Evolutionary conservation across 2,888 invertebrate genomes (phyloP), one percentile per base, ranked within the genome.

Genomic region (Drosophila yooni): DNA sequence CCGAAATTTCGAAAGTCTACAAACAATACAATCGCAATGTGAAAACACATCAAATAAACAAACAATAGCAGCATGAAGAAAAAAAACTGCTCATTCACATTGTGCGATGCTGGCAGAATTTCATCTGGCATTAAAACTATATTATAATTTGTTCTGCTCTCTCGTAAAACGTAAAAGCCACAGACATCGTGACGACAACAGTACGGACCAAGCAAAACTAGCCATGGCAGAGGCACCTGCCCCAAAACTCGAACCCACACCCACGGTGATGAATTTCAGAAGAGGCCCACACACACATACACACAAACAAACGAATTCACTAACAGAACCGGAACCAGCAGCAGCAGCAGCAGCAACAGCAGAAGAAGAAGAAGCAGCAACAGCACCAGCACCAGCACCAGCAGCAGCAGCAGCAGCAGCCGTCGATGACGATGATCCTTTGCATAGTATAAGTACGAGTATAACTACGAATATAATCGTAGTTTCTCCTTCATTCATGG

Each of bases 401-500:
- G 70, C 18, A 43, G 61, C 52, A 21, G 21, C 21, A 21, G 48
- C 18, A 40, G 33, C 71, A 70, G 70, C 18, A 43, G 61, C 52
- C 34, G 65, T 77, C 72, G 82, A 89, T 88, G 85, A 86, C 85
- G 85, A 74, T 76, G 76, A 74, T 86, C 76, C 73, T 70, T 72
- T 81, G 61, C 74, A 76, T 74, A 83, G 84, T 81, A 73, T 82
- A 82, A 64, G 75, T 65, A 29, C 52, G 69, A 68, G 61, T 71
- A 63, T 65, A 59, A 62, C 67, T 65, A 63, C 56, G 76, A 65
- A 43, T 58, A 56, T 60, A 61, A 18, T 8, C 65, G 70, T 79
- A 60, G 68, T 90, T 89, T 90, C 87, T 87, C 88, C 87, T 87
- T 83, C 90, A 87, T 87, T 87, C 87, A 87, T 90, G 78, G 78